Evolutionary conservation across 2,888 invertebrate species (phyloP).

Genomic region (Caenorhabditis afra): DNA sequence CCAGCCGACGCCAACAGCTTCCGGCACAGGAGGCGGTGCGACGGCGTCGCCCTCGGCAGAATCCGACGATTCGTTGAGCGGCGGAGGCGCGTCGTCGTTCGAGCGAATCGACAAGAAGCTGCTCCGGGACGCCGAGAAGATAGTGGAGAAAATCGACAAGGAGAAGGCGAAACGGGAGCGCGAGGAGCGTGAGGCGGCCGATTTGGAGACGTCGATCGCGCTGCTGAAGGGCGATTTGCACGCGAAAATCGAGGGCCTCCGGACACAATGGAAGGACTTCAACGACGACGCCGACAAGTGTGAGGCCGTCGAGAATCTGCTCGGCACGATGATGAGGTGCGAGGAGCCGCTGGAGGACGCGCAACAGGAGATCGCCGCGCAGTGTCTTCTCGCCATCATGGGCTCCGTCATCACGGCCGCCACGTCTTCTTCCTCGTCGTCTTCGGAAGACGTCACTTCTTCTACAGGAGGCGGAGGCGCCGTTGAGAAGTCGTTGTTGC

Average conservation of each 20-base stretch:
- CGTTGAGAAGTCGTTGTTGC: slow-evolving; percentile 47
- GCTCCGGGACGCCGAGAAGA: too few species aligned
- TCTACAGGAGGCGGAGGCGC: background rate
- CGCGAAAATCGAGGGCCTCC: slow-evolving; percentile 38
- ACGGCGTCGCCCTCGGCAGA: too few species aligned
- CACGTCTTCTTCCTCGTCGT: too few species aligned
- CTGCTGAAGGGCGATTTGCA: slow-evolving; percentile 41
- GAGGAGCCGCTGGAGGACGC: slow-evolving; percentile 68
- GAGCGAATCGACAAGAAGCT: background rate
- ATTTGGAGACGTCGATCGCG: slow-evolving; percentile 21
- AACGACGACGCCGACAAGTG: slow-evolving; percentile 63
- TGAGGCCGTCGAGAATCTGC: slow-evolving; percentile 54
- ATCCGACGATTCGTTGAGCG: too few species aligned
- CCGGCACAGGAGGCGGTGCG: too few species aligned
- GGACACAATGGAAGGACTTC: slow-evolving; percentile 41
- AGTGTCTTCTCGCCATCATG: slow-evolving; percentile 57
- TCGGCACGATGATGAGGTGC: slow-evolving; percentile 42
- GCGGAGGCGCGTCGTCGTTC: too few species aligned
- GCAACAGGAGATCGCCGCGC: slow-evolving; percentile 60
- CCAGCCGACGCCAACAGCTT: too few species aligned
- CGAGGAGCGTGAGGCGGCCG: slow-evolving; percentile 34
- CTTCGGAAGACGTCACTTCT: too few species aligned
- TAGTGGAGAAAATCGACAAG: slow-evolving; percentile 1
- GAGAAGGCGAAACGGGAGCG: slow-evolving; percentile 22
- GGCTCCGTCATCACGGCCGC: slow-evolving; percentile 17